phyloP scores from a whole-genome alignment of 2,888 invertebrate genomes.

The Ligdia adustata region DNA sequence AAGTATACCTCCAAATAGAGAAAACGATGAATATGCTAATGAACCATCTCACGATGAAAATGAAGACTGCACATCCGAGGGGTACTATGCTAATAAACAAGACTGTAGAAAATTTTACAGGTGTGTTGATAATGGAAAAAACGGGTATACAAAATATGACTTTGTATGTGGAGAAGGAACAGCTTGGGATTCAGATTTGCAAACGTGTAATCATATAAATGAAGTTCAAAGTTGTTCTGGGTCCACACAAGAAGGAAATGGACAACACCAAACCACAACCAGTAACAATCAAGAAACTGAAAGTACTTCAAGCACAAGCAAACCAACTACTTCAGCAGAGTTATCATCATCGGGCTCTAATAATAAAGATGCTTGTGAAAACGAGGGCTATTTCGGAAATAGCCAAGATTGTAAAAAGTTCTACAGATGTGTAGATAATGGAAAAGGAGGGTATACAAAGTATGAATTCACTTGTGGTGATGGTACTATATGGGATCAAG shows the following conservation, averaged over 20 bases:
- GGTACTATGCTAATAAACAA: conserved; percentile 71
- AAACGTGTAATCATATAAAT: conserved; percentile 82
- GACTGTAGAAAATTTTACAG: conserved; percentile 79
- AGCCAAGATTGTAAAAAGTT: conserved; percentile 85
- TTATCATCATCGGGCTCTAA: conserved; percentile 36
- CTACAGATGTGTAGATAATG: conserved; percentile 87
- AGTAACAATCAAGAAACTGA: conserved; percentile 49
- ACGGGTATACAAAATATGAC: conserved; percentile 77
- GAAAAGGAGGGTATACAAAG: conserved; percentile 82
- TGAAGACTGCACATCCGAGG: conserved; percentile 66
- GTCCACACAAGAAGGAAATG: conserved; percentile 36
- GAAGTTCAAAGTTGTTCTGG: conserved; percentile 63
- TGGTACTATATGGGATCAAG: conserved; percentile 89
- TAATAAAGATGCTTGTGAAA: conserved; percentile 65
- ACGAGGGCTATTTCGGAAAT: conserved; percentile 86
- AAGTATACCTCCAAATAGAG: conserved; percentile 36
- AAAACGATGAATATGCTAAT: conserved; percentile 36
- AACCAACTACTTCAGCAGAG: conserved; percentile 33
- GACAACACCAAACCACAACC: conserved; percentile 43
- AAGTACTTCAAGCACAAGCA: conserved; percentile 35
- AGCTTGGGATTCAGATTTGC: conserved; percentile 81
- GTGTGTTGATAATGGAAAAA: conserved; percentile 73
- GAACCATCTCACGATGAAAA: conserved; percentile 36
- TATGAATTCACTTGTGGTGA: conserved; percentile 87
- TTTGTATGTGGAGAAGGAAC: conserved; percentile 84